These are phyloP conservation scores for Acanthopleura granulata DNA, from an alignment of 2,888 invertebrate genomes.

Conservation along the genomic window DNA sequence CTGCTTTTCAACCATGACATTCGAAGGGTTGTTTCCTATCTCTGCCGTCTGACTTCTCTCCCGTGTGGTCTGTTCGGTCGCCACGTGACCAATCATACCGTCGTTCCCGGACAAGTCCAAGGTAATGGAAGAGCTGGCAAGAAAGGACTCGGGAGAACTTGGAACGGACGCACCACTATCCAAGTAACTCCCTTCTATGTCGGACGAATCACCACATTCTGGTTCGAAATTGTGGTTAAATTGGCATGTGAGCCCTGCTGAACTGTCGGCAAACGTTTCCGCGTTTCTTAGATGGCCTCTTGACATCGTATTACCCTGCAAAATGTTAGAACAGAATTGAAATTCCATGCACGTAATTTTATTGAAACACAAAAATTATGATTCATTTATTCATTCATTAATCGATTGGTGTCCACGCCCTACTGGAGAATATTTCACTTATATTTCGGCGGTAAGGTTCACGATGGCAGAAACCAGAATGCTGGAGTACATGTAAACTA, in stretches of 20 bases:
- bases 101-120: background rate
- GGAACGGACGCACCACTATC: too few species aligned
- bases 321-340: background rate
- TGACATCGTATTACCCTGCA: background rate
- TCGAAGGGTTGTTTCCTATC: background rate
- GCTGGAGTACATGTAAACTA: background rate
- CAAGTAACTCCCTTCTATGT: too few species aligned
- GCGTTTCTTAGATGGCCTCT: background rate
- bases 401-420: background rate
- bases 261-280: too few species aligned
- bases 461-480: background rate
- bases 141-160: too few species aligned
- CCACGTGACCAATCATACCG: background rate
- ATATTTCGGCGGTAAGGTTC: background rate
- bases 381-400: background rate
- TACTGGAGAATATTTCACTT: background rate
- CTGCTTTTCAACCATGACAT: background rate
- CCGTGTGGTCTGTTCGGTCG: too few species aligned
- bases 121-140: background rate
- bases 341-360: too few species aligned
- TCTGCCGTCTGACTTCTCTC: background rate
- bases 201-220: too few species aligned
- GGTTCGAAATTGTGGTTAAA: too few species aligned
- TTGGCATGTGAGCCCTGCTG: too few species aligned
- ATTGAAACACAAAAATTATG: too few species aligned